These are phyloP conservation scores for Hipposideros armiger DNA, from an alignment of 2,113 vertebrate genomes.

Conservation along the genomic window DNA sequence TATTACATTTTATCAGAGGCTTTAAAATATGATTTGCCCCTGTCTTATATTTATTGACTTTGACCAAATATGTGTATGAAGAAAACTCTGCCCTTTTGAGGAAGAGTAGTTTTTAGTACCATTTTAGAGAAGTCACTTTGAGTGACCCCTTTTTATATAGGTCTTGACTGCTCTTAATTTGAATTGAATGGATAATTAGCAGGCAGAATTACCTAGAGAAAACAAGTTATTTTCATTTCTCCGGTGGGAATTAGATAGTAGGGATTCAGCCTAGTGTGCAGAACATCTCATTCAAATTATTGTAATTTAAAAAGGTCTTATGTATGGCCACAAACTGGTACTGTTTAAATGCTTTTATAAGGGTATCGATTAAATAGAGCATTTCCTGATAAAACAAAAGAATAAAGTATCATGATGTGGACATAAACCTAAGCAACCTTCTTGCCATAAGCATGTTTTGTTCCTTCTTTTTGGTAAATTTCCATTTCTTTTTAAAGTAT, in stretches of 20 bases:
- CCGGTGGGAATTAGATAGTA: conserved; percentile 52
- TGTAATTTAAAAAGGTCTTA: conserved; percentile 28
- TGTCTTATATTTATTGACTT: not conserved
- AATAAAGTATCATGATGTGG: not conserved
- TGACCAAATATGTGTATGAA: not conserved
- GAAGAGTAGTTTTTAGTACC: conserved; percentile 30
- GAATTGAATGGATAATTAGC: conserved; percentile 76
- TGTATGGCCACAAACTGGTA: not conserved
- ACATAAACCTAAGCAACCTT: not conserved
- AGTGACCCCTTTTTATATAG: conserved; percentile 70
- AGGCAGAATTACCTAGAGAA: conserved; percentile 80
- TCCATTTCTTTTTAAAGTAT: not conserved
- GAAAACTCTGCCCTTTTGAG: conserved; percentile 35
- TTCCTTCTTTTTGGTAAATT: not conserved
- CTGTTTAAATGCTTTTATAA: conserved; percentile 32
- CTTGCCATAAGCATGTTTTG: not conserved
- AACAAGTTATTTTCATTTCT: conserved; percentile 76
- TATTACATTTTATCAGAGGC: conserved; percentile 7
- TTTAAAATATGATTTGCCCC: conserved; percentile 12
- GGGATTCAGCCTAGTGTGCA: conserved; percentile 18
- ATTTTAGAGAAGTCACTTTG: conserved; percentile 70
- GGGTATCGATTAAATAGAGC: conserved; percentile 10
- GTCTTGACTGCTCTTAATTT: conserved; percentile 78
- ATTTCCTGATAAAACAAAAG: not conserved
- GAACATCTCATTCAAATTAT: conserved; percentile 56